Evolutionary conservation across 2,113 vertebrate genomes (phyloP), one percentile per base, ranked within the genome.

Genomic region (Hippoglossus stenolepis): DNA sequence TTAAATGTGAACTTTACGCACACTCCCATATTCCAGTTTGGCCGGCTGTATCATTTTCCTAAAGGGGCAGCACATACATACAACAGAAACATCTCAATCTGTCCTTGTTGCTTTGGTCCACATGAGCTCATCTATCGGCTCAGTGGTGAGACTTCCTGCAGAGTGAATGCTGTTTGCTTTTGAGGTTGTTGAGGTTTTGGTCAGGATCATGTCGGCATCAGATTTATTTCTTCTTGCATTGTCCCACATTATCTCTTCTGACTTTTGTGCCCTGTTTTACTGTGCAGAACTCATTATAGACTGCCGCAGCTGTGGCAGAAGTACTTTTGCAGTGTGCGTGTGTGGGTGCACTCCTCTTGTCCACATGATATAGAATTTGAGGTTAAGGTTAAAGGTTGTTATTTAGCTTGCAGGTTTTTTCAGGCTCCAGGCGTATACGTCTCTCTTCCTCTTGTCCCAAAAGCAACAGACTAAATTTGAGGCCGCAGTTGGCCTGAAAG

Each of bases 311-410:
- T 70, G 62, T 49, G 56, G 77, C 43, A 17, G 14, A 63, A 35
- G 20, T 45, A 51, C 3, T 13, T 38, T 35, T 71, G 31, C 31
- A 31, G 47, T 67, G 70, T 64, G 5, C 51, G n/a, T 18, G 47
- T 35, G 66, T 75, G 83, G 80, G 84, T 77, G 83, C 83, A 80
- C 81, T 65, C 64, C 17, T 79, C 73, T 75, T 45, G 13, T 58
- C 20, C 75, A 75, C 80, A 78, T 88, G 73, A 89, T 87, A 85
- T 88, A 86, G 86, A 88, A 85, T 85, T 88, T 89, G 84, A 88
- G 82, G 87, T 82, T 71, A 38, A 51, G 71, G 77, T 80, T 74
- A 74, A 70, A 88, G 75, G 77, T 85, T 87, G 90, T 81, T 80
- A 84, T 88, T 87, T 64, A n/a, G 80, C 31, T 31, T 31, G 31